Evolutionary conservation across 2,888 invertebrate species (phyloP), one percentile per base, ranked within the genome.

Genomic region (Cryptus viduatorius): DNA sequence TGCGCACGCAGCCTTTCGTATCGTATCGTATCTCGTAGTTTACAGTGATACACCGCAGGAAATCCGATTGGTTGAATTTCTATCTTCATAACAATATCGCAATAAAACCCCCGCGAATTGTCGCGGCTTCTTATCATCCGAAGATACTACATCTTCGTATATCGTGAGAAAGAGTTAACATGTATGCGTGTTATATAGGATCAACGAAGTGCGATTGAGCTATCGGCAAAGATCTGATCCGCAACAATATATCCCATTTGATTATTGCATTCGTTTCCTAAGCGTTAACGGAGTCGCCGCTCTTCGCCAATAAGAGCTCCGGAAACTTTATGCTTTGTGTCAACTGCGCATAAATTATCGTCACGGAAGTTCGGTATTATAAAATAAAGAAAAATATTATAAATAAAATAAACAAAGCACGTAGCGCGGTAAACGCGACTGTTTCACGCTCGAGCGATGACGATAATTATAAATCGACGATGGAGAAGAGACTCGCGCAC

Each of bases 141-240:
- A n/a, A n/a, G n/a, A n/a, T n/a, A n/a, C n/a, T n/a, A n/a, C n/a
- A 53, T 53, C 53, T 0, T 53, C 19, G 53, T 53, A 3, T 8
- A 56, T 56, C 56, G 56, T 56, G 10, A 19, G 19, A 24, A 56
- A 24, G 56, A 56, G 4, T 19, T 56, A 8, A 10, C 24, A 24
- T 24, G 24, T 24, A 19, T 56, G 24, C 4, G 37, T 56, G 10
- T 56, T 56, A 24, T 56, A 7, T 10, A 19, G 24, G 56, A 56
- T 56, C 24, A 56, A 56, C 56, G 56, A 24, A 56, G 56, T 10
- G 56, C 24, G 56, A 19, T 56, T 19, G 56, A 10, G 24, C 56
- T 56, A 56, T 56, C 56, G 56, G 7, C 56, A 10, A 56, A 8
- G 56, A 56, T 56, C 56, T 56, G 19, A 56, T 19, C 56, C 56